A percentile compares a stretch with the other conserved stretches of the same genome.
Conservation (phyloP, 2,113 vertebrate species). For the Limnothrissa miodon region DNA sequence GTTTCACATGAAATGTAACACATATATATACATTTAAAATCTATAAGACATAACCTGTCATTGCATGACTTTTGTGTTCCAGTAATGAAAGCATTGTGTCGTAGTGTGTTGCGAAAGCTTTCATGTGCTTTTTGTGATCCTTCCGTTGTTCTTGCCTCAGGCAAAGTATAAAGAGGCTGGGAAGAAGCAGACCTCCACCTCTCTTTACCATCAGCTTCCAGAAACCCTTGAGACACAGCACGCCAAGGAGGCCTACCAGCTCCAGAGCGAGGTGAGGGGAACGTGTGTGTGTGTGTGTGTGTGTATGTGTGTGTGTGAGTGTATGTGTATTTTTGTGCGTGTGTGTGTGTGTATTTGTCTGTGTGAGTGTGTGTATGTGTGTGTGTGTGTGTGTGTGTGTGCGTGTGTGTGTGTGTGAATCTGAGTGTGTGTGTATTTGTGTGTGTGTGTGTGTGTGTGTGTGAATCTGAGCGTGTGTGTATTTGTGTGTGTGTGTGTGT, state of each 20-base stretch:
- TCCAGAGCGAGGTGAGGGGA: constrained; percentile 77
- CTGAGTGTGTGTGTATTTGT: background rate
- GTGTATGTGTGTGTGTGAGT: background rate
- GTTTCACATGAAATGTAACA: background rate
- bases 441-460: too few relatives aligned
- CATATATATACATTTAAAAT: too few relatives aligned
- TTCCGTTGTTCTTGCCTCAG: constrained; percentile 52
- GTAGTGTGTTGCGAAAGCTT: background rate
- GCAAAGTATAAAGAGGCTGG: constrained; percentile 77
- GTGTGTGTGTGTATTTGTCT: constrained; percentile 1
- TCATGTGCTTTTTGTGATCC: background rate
- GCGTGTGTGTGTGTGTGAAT: too few relatives aligned
- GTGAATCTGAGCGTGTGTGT: too few relatives aligned
- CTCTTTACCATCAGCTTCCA: constrained; percentile 77
- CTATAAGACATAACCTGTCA: background rate
- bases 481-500: too few relatives aligned
- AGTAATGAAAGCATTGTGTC: background rate
- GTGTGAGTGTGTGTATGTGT: too few relatives aligned
- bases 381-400: too few relatives aligned
- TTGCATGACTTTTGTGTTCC: background rate
- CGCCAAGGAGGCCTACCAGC: constrained; percentile 73
- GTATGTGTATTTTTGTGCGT: too few relatives aligned
- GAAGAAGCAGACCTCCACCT: constrained; percentile 71
- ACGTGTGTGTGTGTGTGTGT: background rate
- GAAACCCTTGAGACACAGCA: constrained; percentile 81